Conservation (phyloP, 23 tunicate genomes). For the Botrylloides violaceus region DNA sequence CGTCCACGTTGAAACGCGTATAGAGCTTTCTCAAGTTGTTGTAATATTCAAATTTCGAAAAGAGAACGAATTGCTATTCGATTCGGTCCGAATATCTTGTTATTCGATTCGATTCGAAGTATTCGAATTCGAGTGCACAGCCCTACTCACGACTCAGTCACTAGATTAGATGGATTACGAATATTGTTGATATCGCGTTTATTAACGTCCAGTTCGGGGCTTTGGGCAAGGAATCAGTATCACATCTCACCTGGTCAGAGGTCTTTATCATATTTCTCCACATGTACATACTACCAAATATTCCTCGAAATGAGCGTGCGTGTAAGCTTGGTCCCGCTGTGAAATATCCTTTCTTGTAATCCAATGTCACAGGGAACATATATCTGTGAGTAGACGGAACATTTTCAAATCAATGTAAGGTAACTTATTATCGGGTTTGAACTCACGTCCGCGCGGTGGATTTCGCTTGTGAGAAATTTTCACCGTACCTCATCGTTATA, state of each 20-base stretch:
- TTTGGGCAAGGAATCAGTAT: neutral
- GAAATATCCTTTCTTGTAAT: constrained; percentile 45
- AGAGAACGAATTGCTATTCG: too few relatives aligned
- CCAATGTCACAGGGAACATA: constrained; percentile 30
- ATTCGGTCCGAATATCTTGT: too few relatives aligned
- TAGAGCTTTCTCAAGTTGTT: too few relatives aligned
- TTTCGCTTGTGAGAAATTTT: constrained; percentile 26
- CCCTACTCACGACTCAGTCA: too few relatives aligned
- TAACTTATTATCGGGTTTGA: too few relatives aligned
- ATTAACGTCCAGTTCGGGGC: neutral
- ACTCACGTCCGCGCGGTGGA: neutral
- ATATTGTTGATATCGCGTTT: neutral
- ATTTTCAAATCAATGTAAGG: too few relatives aligned
- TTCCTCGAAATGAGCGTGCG: constrained; percentile 42
- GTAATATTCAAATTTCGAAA: too few relatives aligned
- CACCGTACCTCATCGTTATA: constrained; percentile 51
- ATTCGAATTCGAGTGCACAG: too few relatives aligned
- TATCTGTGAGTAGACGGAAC: too few relatives aligned
- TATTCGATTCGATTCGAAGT: too few relatives aligned
- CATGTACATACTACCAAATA: constrained; percentile 44
- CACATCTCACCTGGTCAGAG: constrained; percentile 12
- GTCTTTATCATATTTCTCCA: constrained; percentile 60
- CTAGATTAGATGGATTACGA: too few relatives aligned
- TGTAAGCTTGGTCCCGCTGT: constrained; percentile 51
- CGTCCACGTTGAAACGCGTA: too few relatives aligned